phyloP scores from a whole-genome alignment of 2,888 invertebrate species.

The Agrochola macilenta region DNA sequence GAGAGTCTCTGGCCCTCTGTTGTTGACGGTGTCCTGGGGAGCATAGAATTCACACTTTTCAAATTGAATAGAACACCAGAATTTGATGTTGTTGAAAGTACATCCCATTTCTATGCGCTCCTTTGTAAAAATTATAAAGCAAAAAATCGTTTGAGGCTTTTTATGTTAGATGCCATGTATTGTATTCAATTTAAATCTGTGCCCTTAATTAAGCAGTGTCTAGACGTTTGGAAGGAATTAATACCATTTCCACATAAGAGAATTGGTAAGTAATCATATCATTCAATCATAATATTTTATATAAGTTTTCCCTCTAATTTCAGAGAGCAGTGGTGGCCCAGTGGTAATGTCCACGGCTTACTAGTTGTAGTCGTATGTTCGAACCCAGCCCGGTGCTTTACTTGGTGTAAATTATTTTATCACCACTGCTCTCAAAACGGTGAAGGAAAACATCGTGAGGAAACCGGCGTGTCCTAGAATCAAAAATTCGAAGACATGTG shows the following conservation, averaged over 20 bases:
- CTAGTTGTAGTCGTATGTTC: neutral
- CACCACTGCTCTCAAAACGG: neutral
- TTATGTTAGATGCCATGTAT: constrained; percentile 87
- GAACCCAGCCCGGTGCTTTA: neutral
- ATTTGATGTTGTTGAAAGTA: constrained; percentile 80
- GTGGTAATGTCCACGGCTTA: neutral
- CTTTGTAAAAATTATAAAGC: constrained; percentile 81
- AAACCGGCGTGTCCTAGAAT: no score
- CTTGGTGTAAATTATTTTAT: neutral
- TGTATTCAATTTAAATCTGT: constrained; percentile 84
- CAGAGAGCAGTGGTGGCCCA: neutral
- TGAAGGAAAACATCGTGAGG: no score
- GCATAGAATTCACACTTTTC: constrained; percentile 83
- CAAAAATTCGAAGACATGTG: no score
- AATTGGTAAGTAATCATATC: constrained; percentile 77
- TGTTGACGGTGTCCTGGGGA: constrained; percentile 73
- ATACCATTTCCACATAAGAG: constrained; percentile 83
- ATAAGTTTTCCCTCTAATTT: neutral
- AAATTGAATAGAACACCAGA: constrained; percentile 81
- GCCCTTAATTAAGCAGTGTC: constrained; percentile 81
- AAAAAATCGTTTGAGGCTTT: constrained; percentile 79
- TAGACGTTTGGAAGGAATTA: constrained; percentile 84
- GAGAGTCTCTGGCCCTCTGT: constrained; percentile 66
- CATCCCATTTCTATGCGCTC: constrained; percentile 85
- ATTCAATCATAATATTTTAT: constrained; percentile 6